These are phyloP conservation scores for Callospermophilus lateralis DNA, from an alignment of 2,113 vertebrate genomes.

Conservation along the genomic window DNA sequence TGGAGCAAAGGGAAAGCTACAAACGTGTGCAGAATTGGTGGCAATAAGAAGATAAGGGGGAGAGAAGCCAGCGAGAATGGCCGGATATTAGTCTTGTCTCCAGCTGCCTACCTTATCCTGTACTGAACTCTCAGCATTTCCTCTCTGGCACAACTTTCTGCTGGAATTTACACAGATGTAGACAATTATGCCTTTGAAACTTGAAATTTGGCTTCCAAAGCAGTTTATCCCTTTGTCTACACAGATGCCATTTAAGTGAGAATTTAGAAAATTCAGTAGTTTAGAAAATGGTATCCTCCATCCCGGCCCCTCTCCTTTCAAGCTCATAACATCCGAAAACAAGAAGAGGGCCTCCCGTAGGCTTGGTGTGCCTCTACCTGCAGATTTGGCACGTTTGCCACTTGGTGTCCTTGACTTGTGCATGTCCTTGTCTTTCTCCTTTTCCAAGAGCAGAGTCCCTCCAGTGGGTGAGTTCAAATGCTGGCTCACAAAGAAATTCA, in stretches of 20 bases:
- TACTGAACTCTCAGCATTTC: background rate
- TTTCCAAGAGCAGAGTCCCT: background rate
- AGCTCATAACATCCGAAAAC: background rate
- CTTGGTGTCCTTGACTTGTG: background rate
- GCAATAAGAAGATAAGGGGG: background rate
- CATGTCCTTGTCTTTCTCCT: background rate
- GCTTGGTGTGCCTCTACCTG: background rate
- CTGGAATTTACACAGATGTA: constrained; percentile 78
- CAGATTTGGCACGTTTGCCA: background rate
- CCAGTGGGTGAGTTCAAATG: background rate
- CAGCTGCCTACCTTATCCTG: background rate
- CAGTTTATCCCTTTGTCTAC: constrained; percentile 62
- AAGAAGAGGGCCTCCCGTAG: background rate
- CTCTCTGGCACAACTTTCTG: background rate
- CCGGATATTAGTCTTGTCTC: accelerated
- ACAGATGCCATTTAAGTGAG: constrained; percentile 61
- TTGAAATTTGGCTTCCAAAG: constrained; percentile 64
- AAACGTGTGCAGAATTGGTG: too few relatives aligned
- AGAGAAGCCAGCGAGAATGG: background rate
- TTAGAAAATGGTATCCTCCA: constrained; percentile 29
- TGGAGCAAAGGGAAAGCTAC: background rate
- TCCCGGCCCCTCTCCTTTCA: background rate
- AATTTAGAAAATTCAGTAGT: constrained; percentile 58
- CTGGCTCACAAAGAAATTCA: background rate
- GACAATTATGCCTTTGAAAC: constrained; percentile 61